These are phyloP conservation scores for Eubasilissa splendida DNA, from an alignment of 2,888 invertebrate species.

Conservation along the genomic window DNA sequence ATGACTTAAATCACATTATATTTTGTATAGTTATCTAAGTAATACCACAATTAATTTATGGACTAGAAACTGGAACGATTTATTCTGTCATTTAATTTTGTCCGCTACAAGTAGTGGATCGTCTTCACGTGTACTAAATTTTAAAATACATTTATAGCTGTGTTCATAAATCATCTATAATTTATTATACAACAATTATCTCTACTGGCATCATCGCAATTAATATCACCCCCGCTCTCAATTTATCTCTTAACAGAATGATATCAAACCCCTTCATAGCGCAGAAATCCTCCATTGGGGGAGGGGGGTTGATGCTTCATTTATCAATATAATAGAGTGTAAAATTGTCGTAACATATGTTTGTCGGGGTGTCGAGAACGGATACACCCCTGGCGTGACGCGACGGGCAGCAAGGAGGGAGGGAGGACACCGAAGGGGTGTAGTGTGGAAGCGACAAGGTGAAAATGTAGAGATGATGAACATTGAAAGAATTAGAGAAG, in stretches of 20 bases:
- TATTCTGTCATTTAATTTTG: too few species aligned
- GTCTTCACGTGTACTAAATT: too few species aligned
- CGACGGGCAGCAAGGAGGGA: neutral
- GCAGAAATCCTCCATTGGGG: slow-evolving; percentile 25
- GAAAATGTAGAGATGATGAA: slow-evolving; percentile 17
- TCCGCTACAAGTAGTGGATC: too few species aligned
- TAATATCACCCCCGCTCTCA: neutral
- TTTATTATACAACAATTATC: neutral
- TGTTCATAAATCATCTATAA: too few species aligned
- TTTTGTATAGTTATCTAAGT: too few species aligned
- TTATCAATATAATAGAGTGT: slow-evolving; percentile 59
- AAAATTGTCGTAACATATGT: slow-evolving; percentile 59
- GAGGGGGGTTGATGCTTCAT: slow-evolving; percentile 55
- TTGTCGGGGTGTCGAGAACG: slow-evolving; percentile 51
- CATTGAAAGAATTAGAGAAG: neutral
- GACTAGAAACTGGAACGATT: too few species aligned
- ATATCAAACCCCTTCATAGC: neutral
- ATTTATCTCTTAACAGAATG: neutral
- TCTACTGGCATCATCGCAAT: neutral
- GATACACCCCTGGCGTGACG: slow-evolving; percentile 36
- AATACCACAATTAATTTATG: too few species aligned
- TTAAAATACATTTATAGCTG: too few species aligned
- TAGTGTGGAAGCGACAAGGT: slow-evolving; percentile 34
- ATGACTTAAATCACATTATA: too few species aligned
- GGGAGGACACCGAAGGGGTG: slow-evolving; percentile 33